Percentiles rank a stretch among this genome's conserved stretches.
phyloP scores from a whole-genome alignment of 2,888 invertebrate species.

The Drosophila paracracens region DNA sequence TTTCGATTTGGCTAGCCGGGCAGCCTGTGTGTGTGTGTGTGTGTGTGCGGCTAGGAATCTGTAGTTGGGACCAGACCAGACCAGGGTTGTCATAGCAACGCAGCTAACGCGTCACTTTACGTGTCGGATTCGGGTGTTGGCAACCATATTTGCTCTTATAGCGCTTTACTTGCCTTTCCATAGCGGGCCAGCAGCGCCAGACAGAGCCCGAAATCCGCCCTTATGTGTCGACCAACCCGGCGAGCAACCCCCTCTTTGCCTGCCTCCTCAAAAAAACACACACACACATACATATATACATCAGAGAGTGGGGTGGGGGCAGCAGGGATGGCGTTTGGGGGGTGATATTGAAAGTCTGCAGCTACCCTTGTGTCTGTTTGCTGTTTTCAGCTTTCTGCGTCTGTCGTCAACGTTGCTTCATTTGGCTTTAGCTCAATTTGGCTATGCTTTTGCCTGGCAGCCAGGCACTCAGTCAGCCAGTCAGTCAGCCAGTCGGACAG shows the following conservation, averaged over 20 bases:
- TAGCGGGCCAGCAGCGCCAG: slow-evolving; percentile 18
- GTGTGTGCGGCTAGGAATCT: slow-evolving; percentile 2
- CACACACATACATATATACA: slow-evolving; percentile 1
- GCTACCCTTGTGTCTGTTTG: slow-evolving; percentile 51
- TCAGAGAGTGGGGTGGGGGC: not conserved
- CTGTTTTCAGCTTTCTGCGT: slow-evolving; percentile 1
- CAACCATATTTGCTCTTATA: slow-evolving; percentile 85
- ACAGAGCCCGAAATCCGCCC: slow-evolving; percentile 46
- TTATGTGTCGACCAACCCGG: slow-evolving; percentile 57
- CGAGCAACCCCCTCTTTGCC: slow-evolving; percentile 45
- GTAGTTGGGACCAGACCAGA: not conserved
- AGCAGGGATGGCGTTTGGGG: not conserved
- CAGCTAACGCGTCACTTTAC: slow-evolving; percentile 84
- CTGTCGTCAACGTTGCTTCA: slow-evolving; percentile 49
- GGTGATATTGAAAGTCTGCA: slow-evolving; percentile 23
- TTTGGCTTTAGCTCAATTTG: slow-evolving; percentile 63
- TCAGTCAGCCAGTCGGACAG: not conserved
- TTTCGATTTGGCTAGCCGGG: not conserved
- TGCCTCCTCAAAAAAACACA: not conserved
- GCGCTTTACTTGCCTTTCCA: slow-evolving; percentile 81
- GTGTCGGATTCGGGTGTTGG: slow-evolving; percentile 85
- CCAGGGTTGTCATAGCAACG: slow-evolving; percentile 84
- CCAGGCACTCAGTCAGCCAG: slow-evolving; percentile 4
- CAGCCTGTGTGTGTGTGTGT: not conserved
- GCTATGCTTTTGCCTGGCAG: slow-evolving; percentile 26